phyloP scores from a whole-genome alignment of 2,888 invertebrate species.

The Tetragnatha montana region DNA sequence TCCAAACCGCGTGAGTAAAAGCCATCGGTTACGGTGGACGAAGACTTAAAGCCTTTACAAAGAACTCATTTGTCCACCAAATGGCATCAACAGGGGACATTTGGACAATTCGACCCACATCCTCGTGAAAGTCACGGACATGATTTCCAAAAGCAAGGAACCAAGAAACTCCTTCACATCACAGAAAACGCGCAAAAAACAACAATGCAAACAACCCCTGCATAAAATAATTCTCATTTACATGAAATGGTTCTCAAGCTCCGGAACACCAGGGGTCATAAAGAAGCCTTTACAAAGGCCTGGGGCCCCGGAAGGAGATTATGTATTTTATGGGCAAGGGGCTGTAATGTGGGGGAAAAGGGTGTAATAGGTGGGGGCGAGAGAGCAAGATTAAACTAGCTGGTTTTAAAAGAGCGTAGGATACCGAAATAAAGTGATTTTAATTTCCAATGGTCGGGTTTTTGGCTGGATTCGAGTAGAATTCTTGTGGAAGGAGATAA shows the following conservation, averaged over 20 bases:
- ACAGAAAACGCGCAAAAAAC: constrained; percentile 5
- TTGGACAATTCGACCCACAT: constrained; percentile 37
- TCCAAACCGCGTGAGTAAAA: neutral
- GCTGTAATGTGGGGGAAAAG: constrained; percentile 22
- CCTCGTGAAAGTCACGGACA: constrained; percentile 42
- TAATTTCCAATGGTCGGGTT: neutral
- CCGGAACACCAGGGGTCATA: constrained; percentile 5
- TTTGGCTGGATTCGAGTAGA: neutral
- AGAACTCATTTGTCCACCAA: neutral
- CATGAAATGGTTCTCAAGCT: constrained; percentile 28
- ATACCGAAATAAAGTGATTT: constrained; percentile 40
- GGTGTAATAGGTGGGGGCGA: neutral
- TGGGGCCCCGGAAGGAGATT: constrained; percentile 7
- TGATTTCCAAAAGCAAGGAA: neutral
- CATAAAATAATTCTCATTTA: constrained; percentile 30
- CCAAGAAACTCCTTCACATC: neutral
- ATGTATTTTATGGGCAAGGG: constrained; percentile 24
- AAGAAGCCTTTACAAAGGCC: constrained; percentile 3
- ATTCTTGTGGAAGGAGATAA: neutral
- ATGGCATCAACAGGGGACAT: constrained; percentile 9
- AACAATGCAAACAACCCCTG: constrained; percentile 17
- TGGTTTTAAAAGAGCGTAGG: constrained; percentile 6
- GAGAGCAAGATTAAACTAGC: constrained; percentile 26
- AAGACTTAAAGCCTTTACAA: neutral
- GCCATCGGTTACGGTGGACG: neutral